phyloP scores from a whole-genome alignment of 1,140 invertebrate species.

The Drosophila repleta region DNA sequence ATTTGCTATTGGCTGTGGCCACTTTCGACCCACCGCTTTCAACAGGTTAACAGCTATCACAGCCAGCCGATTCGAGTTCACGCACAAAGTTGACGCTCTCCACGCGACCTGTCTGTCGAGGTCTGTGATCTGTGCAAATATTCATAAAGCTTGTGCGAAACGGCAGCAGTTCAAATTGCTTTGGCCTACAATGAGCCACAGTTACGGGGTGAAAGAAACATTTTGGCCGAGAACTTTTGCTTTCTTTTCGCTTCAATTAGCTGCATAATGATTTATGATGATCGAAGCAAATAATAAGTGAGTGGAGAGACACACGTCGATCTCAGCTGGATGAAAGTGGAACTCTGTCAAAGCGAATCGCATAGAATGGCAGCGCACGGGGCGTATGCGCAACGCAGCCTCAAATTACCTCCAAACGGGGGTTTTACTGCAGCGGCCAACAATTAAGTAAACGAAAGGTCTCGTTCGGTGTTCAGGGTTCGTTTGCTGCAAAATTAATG shows the following conservation, averaged over 20 bases:
- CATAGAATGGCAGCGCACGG: constrained; percentile 31
- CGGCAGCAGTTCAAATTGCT: constrained; percentile 56
- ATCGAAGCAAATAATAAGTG: constrained; percentile 23
- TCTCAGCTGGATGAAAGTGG: constrained; percentile 3
- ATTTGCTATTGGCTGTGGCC: constrained; percentile 52
- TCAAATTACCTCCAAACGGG: constrained; percentile 14
- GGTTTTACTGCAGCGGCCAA: constrained; percentile 15
- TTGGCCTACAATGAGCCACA: constrained; percentile 62
- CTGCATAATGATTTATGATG: constrained; percentile 65
- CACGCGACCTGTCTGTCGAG: constrained; percentile 35
- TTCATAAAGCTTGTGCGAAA: constrained; percentile 52
- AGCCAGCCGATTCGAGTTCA: constrained; percentile 39
- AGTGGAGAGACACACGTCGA: background rate
- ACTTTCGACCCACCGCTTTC: constrained; percentile 44
- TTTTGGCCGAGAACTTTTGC: constrained; percentile 59
- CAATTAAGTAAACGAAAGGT: constrained; percentile 68
- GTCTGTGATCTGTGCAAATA: constrained; percentile 66
- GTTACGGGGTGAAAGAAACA: constrained; percentile 18
- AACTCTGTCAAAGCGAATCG: constrained; percentile 40
- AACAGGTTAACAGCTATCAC: constrained; percentile 31
- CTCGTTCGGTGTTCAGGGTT: background rate
- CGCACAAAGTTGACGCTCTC: constrained; percentile 51
- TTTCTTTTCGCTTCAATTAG: constrained; percentile 60
- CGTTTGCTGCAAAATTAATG: constrained; percentile 67
- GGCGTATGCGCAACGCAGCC: constrained; percentile 36